Percentiles rank a stretch among this genome's conserved stretches.
These are phyloP conservation scores for Heliothis subflexa DNA, from an alignment of 1,140 invertebrate genomes.

Conservation along the genomic window DNA sequence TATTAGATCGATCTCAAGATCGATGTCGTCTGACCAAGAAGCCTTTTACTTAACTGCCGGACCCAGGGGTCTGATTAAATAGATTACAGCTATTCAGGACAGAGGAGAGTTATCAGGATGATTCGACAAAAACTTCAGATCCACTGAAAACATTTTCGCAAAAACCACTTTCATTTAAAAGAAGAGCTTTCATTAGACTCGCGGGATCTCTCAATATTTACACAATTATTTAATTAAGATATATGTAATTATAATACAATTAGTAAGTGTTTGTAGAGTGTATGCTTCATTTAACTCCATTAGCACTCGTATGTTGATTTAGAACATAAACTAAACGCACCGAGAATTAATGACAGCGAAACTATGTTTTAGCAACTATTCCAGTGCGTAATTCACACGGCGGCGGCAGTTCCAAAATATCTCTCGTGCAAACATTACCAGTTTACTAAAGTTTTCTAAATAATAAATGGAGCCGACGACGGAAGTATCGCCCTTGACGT, in stretches of 20 bases:
- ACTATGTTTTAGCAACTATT: conserved; percentile 64
- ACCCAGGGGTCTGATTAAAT: not conserved
- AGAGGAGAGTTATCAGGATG: not conserved
- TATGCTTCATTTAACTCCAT: conserved; percentile 70
- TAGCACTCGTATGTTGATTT: conserved; percentile 69
- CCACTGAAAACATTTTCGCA: not conserved
- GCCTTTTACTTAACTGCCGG: not conserved
- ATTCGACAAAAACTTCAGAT: not conserved
- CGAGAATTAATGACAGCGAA: conserved; percentile 68
- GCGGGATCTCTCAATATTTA: no score
- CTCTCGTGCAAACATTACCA: conserved; percentile 61
- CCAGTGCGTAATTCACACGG: conserved; percentile 66
- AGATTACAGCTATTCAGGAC: conserved; percentile 9
- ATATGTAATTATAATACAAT: conserved; percentile 37
- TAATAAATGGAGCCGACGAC: conserved; percentile 74
- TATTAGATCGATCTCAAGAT: not conserved
- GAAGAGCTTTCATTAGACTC: not conserved
- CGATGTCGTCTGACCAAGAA: not conserved
- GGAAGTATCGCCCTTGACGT: conserved; percentile 73
- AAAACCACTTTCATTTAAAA: no score
- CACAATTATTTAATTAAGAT: not conserved
- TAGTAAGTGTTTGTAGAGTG: conserved; percentile 1
- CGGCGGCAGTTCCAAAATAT: conserved; percentile 73
- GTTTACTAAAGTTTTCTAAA: conserved; percentile 71
- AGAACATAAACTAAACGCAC: conserved; percentile 67